Evolutionary conservation across 2,888 invertebrate species (phyloP).

Genomic region (Eristalinus aeneus): DNA sequence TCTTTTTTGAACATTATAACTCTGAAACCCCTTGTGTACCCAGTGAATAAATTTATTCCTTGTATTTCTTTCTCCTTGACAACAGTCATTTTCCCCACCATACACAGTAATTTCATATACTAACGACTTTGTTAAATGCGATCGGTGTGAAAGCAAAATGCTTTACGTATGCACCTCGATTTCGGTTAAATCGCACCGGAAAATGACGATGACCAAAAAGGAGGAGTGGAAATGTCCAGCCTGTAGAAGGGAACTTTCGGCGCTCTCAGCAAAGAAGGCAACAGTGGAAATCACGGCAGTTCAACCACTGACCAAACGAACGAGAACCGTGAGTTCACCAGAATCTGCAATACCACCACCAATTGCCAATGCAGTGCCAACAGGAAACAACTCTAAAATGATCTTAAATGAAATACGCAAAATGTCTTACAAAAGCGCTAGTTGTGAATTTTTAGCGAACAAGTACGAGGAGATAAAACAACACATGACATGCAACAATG

Average conservation of each 20-base stretch:
- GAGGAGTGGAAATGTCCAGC: not conserved
- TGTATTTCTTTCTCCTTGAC: no score
- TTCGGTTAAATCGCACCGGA: no score
- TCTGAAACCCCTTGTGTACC: no score
- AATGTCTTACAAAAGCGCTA: constrained; percentile 6
- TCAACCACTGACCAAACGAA: not conserved
- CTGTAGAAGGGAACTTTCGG: not conserved
- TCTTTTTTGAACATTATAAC: no score
- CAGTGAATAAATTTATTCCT: no score
- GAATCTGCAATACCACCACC: not conserved
- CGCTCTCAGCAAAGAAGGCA: not conserved
- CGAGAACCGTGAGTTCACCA: no score
- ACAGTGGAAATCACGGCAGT: not conserved
- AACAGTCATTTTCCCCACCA: no score
- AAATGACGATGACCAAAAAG: no score
- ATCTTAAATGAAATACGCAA: not conserved
- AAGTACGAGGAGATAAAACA: constrained; percentile 14
- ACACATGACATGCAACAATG: constrained; percentile 19
- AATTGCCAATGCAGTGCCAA: not conserved
- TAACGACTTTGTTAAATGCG: no score
- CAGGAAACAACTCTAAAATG: not conserved
- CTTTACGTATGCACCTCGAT: no score
- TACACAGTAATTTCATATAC: no score
- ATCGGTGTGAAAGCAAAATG: no score
- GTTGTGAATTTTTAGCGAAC: constrained; percentile 7